Percentiles rank a stretch among this genome's conserved stretches.
These are phyloP conservation scores for Rhagoletis zephyria DNA, from an alignment of 1,140 invertebrate genomes.

Conservation along the genomic window DNA sequence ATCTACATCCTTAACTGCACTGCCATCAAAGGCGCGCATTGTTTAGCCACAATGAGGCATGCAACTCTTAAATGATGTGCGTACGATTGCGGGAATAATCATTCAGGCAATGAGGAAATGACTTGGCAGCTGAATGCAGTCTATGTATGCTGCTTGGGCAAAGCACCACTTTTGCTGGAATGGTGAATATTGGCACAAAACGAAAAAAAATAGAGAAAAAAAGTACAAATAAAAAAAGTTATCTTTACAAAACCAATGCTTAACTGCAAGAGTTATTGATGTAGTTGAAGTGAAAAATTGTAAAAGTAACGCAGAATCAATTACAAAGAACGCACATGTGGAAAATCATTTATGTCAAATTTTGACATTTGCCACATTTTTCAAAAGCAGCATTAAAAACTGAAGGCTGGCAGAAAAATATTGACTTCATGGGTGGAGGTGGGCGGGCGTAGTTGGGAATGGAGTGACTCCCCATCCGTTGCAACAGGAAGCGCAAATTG, in stretches of 20 bases:
- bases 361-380: constrained; percentile 38
- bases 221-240: background rate
- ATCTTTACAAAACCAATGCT: constrained; percentile 6
- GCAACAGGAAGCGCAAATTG: background rate
- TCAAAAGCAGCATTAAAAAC: background rate
- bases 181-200: constrained; percentile 29
- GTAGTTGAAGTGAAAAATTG: constrained; percentile 38
- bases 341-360: constrained; percentile 36
- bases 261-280: background rate
- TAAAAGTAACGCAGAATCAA: constrained; percentile 24
- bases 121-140: background rate
- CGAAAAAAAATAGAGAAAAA: background rate
- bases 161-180: background rate
- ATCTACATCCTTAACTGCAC: background rate
- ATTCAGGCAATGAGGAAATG: constrained; percentile 29
- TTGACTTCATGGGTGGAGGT: background rate
- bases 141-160: background rate
- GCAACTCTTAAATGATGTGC: constrained; percentile 14
- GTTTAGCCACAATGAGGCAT: constrained; percentile 41
- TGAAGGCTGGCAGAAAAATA: background rate
- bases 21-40: constrained; percentile 28
- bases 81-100: constrained; percentile 31
- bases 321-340: background rate
- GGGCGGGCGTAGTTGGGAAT: background rate
- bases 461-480: background rate